Conservation (phyloP, 2,113 vertebrate species). For the Montifringilla adamsi region DNA sequence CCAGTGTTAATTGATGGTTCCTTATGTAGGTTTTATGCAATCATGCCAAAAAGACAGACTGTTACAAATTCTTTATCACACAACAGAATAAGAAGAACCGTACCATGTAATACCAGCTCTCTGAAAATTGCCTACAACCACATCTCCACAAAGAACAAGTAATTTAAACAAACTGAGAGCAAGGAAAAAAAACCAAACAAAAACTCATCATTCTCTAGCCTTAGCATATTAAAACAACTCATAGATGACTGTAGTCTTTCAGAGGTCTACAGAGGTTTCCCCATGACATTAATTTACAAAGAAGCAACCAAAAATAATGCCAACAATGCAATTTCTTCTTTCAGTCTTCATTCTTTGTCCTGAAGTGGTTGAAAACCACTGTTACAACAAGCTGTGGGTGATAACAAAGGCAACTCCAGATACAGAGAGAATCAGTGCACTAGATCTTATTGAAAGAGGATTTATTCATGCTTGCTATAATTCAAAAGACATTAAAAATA, state of each 20-base stretch:
- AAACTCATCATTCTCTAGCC: not conserved
- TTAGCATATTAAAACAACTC: not conserved
- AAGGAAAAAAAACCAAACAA: not conserved
- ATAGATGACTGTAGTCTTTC: not conserved
- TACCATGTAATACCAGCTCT: not conserved
- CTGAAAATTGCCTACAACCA: not conserved
- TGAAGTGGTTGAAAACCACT: not conserved
- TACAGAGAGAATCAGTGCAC: not conserved
- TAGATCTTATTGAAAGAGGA: not conserved
- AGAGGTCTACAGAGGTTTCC: not conserved
- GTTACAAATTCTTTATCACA: not conserved
- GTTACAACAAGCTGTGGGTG: not conserved
- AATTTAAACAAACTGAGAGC: not conserved
- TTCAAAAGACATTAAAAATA: not conserved
- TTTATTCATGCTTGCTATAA: slow-evolving; percentile 5
- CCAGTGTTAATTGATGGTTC: slow-evolving; percentile 6
- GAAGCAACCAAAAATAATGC: not conserved
- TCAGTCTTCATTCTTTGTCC: not conserved
- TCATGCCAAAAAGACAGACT: not conserved
- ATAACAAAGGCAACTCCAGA: slow-evolving; percentile 19
- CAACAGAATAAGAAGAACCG: not conserved
- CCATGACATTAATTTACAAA: not conserved
- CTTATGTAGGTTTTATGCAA: not conserved
- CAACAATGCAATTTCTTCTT: not conserved
- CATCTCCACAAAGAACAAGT: not conserved